Evolutionary conservation across 1,140 invertebrate species (phyloP).

Genomic region (Tetraneura akinire): DNA sequence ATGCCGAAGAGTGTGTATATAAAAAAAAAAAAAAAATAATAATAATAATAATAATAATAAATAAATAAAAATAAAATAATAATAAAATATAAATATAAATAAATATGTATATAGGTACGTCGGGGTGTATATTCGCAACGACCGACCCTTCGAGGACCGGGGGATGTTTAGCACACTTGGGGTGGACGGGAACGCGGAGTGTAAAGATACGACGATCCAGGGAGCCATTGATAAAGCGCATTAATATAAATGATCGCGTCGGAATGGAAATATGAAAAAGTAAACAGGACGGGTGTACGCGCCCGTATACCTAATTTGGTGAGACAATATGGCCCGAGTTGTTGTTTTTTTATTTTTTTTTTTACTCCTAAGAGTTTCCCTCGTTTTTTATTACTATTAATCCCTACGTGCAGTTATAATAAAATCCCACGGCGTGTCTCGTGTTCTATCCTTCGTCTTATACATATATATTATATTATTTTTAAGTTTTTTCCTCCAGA

Average conservation of each 20-base stretch:
- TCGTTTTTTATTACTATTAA: conserved; percentile 51
- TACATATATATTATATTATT: conserved; percentile 22
- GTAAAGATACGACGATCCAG: conserved; percentile 56
- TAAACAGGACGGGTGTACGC: conserved; percentile 55
- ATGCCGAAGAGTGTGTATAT: conserved; percentile 8
- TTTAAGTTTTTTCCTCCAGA: conserved; percentile 23
- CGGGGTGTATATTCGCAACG: background rate
- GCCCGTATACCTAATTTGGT: conserved; percentile 52
- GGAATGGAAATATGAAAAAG: conserved; percentile 58
- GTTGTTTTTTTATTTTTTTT: conserved; percentile 29
- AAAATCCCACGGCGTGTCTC: conserved; percentile 43
- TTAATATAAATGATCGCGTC: conserved; percentile 57
- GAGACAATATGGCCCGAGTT: conserved; percentile 50
- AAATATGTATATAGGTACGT: background rate
- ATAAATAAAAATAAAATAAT: conserved; percentile 1
- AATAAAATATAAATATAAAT: background rate
- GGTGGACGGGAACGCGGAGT: conserved; percentile 32
- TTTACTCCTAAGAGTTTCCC: conserved; percentile 35
- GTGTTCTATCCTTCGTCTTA: conserved; percentile 21
- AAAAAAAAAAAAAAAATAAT: conserved; percentile 4
- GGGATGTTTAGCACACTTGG: too few relatives aligned
- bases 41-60: background rate
- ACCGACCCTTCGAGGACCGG: conserved; percentile 18
- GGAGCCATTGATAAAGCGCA: conserved; percentile 58
- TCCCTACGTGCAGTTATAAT: conserved; percentile 50